Base-by-base conservation (phyloP, 2,797 vertebrate genomes). In the Siniperca scherzeri region DNA sequence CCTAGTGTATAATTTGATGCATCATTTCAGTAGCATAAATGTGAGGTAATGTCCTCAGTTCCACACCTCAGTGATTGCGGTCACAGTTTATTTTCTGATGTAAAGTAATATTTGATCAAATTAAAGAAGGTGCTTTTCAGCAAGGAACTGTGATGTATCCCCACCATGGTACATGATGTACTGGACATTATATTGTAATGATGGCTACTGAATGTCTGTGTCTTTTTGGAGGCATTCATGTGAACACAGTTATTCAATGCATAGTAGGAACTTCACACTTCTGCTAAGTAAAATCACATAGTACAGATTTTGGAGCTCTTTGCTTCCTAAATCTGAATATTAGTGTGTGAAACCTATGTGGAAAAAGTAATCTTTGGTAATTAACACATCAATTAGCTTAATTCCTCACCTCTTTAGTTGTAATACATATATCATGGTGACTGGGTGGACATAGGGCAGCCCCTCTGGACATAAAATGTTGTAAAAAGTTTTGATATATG, bases 1-100 rank as follows among this genome's bases (percentile, higher is more conserved):
- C 68, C 25, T 8, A 46, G 8, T 5, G 5, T 83, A 21, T 80
- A 67, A 84, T 88, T 82, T 22, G 4, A 73, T 38, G 67, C 61
- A 19, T 76, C 6, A 59, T 65, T 50, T 33, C 22, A 46, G 56
- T n/a, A 7, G 42, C 59, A 7, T 48, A 36, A n/a, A 56, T 16
- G 13, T 61, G 80, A 81, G 72, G 57, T 70, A 38, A 78, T 1
- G 17, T 70, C 64, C 55, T 16, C 44, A 48, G 48, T 38, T 8
- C 21, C 52, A 66, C 60, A 48, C 14, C 65, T 60, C 44, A 19
- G 57, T 56, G 60, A 73, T n/a, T 46, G 27, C 46, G 52, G 40
- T 62, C 30, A 12, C 17, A 25, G 42, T 30, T 19, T 44, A 2
- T 2, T 38, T 30, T 30, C 25, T 42, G 9, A 38, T n/a, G 17